A percentile compares a stretch with the other conserved stretches of the same genome.
These are phyloP conservation scores for Chymomyza amoena DNA, from an alignment of 2,888 invertebrate genomes.

Conservation along the genomic window DNA sequence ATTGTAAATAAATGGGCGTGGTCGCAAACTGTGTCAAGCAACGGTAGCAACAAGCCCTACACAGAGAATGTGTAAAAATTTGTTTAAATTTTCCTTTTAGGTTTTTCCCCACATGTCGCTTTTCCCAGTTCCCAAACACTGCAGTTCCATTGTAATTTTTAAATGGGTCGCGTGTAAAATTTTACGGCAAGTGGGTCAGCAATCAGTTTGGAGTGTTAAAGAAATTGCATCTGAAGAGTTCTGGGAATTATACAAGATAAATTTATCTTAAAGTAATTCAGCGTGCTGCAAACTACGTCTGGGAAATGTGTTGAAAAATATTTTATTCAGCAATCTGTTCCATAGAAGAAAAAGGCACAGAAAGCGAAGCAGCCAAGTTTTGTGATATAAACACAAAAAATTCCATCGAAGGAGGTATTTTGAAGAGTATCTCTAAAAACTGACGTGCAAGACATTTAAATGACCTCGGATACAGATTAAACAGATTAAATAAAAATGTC, in stretches of 20 bases:
- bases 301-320: too few species aligned
- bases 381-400: too few species aligned
- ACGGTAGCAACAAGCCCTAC: slow-evolving; percentile 52
- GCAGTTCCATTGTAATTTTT: not conserved
- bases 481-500: too few species aligned
- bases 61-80: slow-evolving; percentile 63
- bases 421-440: too few species aligned
- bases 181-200: not conserved
- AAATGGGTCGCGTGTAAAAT: not conserved
- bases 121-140: not conserved
- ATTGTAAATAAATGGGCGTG: slow-evolving; percentile 70
- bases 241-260: not conserved
- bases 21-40: slow-evolving; percentile 67
- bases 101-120: not conserved
- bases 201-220: not conserved
- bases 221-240: not conserved
- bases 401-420: too few species aligned
- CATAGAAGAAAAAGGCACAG: too few species aligned
- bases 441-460: too few species aligned
- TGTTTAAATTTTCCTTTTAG: slow-evolving; percentile 25
- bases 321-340: too few species aligned
- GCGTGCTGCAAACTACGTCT: too few species aligned
- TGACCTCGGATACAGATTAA: too few species aligned
- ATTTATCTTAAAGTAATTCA: not conserved
- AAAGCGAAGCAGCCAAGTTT: too few species aligned